Conservation (phyloP, 1,140 invertebrate genomes). For the Drosophila pseudoananassae region DNA sequence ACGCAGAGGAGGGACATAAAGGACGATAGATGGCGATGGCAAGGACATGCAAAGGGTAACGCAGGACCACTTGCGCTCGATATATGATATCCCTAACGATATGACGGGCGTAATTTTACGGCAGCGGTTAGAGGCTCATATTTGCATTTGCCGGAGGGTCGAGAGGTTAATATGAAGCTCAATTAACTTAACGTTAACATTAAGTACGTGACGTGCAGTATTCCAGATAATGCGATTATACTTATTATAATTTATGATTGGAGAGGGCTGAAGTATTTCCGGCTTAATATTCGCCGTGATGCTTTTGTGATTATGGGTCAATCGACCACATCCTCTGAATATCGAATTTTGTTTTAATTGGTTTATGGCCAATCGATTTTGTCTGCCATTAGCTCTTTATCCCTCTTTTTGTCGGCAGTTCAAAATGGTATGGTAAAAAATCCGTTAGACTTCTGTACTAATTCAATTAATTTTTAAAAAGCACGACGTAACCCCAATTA, state of each 20-base stretch:
- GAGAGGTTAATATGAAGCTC: constrained; percentile 20
- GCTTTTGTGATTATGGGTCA: constrained; percentile 1
- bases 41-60: constrained; percentile 27
- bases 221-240: constrained; percentile 32
- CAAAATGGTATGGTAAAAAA: not conserved
- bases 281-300: not conserved
- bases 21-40: not conserved
- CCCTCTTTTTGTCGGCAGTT: not conserved
- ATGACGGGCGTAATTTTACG: constrained; percentile 26
- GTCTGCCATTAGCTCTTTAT: not conserved
- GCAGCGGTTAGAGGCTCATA: constrained; percentile 16
- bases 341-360: constrained; percentile 4
- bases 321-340: not conserved
- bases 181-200: constrained; percentile 43
- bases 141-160: constrained; percentile 25
- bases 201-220: constrained; percentile 32
- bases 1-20: not conserved
- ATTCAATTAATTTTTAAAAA: not conserved
- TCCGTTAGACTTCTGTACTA: not conserved
- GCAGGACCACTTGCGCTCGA: constrained; percentile 21
- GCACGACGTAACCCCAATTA: not conserved
- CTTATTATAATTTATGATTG: constrained; percentile 29
- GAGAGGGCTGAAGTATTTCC: not conserved
- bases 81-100: constrained; percentile 1
- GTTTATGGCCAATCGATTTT: constrained; percentile 21